phyloP scores from a whole-genome alignment of 2,888 invertebrate species.

The Zhuqinia jingwanae region DNA sequence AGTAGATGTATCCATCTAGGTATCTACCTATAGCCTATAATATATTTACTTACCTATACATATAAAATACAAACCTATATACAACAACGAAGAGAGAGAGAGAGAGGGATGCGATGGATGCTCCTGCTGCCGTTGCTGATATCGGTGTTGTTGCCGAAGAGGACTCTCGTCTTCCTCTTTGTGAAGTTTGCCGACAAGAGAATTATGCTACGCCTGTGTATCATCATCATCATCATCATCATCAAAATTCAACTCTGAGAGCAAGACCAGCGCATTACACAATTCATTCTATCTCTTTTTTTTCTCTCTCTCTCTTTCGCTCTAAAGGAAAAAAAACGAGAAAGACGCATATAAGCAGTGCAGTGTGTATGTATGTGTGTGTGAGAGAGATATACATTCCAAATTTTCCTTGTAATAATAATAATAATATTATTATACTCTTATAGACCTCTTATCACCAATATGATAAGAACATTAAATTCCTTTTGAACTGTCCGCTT shows the following conservation, averaged over 20 bases:
- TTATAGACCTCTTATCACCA: slow-evolving; percentile 79
- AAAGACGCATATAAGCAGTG: slow-evolving; percentile 43
- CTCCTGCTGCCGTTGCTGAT: slow-evolving; percentile 64
- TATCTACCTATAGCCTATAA: slow-evolving; percentile 36
- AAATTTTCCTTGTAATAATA: slow-evolving; percentile 61
- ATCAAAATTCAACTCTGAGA: slow-evolving; percentile 36
- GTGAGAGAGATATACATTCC: slow-evolving; percentile 59
- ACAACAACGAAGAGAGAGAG: not conserved
- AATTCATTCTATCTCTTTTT: slow-evolving; percentile 44
- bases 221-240: slow-evolving; percentile 63
- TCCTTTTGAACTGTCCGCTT: slow-evolving; percentile 79
- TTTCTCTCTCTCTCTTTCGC: slow-evolving; percentile 40
- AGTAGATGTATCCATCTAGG: not conserved
- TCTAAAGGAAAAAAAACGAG: slow-evolving; percentile 53
- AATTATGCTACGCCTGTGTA: slow-evolving; percentile 68
- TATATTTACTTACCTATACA: slow-evolving; percentile 10
- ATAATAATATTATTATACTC: slow-evolving; percentile 77
- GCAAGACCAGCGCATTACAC: slow-evolving; percentile 4
- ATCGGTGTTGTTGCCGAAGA: slow-evolving; percentile 70
- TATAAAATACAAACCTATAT: too few relatives aligned
- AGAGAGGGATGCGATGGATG: slow-evolving; percentile 18
- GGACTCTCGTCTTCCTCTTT: slow-evolving; percentile 64
- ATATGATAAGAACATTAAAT: slow-evolving; percentile 80
- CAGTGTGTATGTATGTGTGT: too few relatives aligned
- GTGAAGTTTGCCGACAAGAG: slow-evolving; percentile 71